Percentiles rank a stretch among this genome's conserved stretches.
These are phyloP conservation scores for Cavia porcellus DNA, from an alignment of 2,113 vertebrate genomes.

Conservation along the genomic window DNA sequence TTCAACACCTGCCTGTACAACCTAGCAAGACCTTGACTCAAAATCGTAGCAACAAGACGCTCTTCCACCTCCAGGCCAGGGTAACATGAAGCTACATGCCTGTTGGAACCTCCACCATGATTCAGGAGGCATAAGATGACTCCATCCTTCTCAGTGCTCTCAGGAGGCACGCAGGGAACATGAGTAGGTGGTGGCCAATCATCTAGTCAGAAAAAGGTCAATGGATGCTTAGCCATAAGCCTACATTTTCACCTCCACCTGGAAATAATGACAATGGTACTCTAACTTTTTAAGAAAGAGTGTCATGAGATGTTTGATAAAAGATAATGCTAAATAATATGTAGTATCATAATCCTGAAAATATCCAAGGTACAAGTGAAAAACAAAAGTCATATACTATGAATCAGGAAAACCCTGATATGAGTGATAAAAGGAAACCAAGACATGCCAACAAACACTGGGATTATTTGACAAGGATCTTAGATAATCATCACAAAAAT, in stretches of 20 bases:
- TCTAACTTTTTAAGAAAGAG: neutral
- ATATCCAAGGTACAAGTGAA: neutral
- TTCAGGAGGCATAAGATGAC: neutral
- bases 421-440: neutral
- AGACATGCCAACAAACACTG: neutral
- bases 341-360: neutral
- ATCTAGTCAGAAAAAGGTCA: neutral
- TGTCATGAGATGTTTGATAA: neutral
- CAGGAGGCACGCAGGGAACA: neutral
- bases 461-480: neutral
- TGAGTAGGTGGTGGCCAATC: accelerated
- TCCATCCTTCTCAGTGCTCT: too few relatives aligned
- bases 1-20: neutral
- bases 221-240: neutral
- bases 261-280: neutral
- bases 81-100: neutral
- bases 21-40: neutral
- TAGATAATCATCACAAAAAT: neutral
- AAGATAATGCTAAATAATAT: neutral
- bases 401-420: neutral
- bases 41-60: neutral
- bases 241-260: neutral
- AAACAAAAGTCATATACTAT: neutral
- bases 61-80: neutral
- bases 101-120: neutral